Percentiles rank a stretch among this genome's conserved stretches.
phyloP scores from a whole-genome alignment of 2,113 vertebrate genomes.

The Anolis carolinensis region DNA sequence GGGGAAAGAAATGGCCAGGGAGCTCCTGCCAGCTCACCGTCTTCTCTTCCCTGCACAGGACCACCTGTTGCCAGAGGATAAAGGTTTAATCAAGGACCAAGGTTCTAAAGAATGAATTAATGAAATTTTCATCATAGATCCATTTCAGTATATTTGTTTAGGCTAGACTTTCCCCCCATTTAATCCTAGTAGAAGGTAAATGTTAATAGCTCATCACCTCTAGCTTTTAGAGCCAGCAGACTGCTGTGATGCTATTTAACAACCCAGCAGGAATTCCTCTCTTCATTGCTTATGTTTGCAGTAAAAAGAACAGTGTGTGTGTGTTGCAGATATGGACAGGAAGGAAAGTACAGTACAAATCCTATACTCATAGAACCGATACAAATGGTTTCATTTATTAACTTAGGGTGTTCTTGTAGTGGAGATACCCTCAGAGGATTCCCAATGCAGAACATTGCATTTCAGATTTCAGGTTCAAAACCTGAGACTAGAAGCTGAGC shows the following conservation, averaged over 20 bases:
- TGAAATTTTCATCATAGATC: constrained; percentile 20
- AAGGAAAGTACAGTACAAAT: constrained; percentile 9
- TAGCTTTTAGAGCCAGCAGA: constrained; percentile 43
- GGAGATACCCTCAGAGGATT: no score
- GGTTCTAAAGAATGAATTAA: constrained; percentile 31
- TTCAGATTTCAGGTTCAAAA: no score
- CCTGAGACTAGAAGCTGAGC: no score
- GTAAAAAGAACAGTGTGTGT: background rate
- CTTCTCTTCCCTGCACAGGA: background rate
- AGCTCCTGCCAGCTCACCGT: background rate
- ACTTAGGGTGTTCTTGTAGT: no score
- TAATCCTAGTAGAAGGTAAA: constrained; percentile 48
- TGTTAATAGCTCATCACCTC: constrained; percentile 32
- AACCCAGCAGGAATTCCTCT: constrained; percentile 46
- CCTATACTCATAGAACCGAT: no score
- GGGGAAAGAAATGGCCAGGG: background rate
- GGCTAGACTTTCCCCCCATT: constrained; percentile 38
- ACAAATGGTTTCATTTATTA: no score
- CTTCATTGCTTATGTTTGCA: background rate
- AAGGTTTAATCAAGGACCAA: background rate
- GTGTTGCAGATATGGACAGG: constrained; percentile 15
- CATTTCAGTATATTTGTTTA: constrained; percentile 38
- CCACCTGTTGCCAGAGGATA: background rate
- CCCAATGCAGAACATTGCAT: no score
- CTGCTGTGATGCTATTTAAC: constrained; percentile 41